Base-by-base conservation (phyloP, 2,888 invertebrate species). In the Synanthedon formicaeformis region DNA sequence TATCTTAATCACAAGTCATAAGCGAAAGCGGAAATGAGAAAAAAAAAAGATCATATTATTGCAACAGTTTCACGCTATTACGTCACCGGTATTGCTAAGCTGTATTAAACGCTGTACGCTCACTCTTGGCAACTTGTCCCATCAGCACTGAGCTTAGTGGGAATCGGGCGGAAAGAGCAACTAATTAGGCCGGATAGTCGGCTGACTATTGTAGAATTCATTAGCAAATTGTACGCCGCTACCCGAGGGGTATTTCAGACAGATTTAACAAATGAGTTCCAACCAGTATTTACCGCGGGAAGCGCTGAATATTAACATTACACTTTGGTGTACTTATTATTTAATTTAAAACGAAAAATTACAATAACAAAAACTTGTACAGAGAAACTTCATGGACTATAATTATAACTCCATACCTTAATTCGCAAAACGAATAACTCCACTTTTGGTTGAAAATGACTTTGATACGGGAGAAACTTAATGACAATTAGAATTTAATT, bases 181-280 rank as follows among this genome's bases (percentile, higher is more conserved):
- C 78, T 78, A 78, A 78, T 78, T 77, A 75, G 69, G 66, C 68
- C 62, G 66, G 68, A 73, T 75, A 77, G 73, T 70, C 71, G 69
- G 73, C 67, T 75, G 67, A 68, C 73, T 74, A 75, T 75, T 78
- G 71, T 78, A 73, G 71, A 77, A 74, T 75, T 78, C 71, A 77
- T 77, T 79, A 77, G 73, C 69, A 66, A 69, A 73, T 69, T 67
- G 69, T 70, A 65, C 62, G 64, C 66, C 62, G 64, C 66, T 64
- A 60, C 64, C 61, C 60, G 64, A n/a, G 62, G 60, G 67, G 65
- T 70, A 73, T 73, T 70, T 66, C 62, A 61, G 60, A 59, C 57
- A 61, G 67, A 67, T 67, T 67, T 57, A 53, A 55, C 56, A 63
- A 69, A 69, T 66, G 61, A 65, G 66, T 66, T 16, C 14, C 45